Percentiles rank a stretch among this genome's conserved stretches.
Conservation (phyloP, 2,113 vertebrate species). For the Strix uralensis region DNA sequence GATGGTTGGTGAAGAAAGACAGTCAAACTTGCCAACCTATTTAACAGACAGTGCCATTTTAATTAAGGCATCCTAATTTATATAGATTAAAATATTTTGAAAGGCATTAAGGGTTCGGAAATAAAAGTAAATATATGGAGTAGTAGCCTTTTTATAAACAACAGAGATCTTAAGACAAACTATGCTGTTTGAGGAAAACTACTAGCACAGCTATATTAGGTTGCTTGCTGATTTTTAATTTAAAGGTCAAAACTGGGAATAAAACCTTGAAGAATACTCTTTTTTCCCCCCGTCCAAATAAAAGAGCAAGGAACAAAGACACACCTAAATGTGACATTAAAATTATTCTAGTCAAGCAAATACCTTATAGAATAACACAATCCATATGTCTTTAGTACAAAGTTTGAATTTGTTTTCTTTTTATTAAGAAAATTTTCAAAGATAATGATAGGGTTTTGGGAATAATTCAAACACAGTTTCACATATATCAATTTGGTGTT, state of each 20-base stretch:
- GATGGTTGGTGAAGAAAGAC: conserved; percentile 75
- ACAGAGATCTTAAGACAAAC: neutral
- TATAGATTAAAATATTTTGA: neutral
- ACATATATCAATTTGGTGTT: neutral
- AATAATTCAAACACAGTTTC: neutral
- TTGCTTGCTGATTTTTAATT: neutral
- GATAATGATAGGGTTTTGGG: neutral
- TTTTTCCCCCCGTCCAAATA: neutral
- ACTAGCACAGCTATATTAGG: neutral
- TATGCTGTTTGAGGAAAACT: neutral
- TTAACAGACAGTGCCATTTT: conserved; percentile 24
- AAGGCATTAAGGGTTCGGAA: neutral
- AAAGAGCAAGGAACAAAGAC: neutral
- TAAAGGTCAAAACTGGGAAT: neutral
- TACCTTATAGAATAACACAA: neutral
- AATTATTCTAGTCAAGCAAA: neutral
- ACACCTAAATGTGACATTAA: neutral
- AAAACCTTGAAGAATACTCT: neutral
- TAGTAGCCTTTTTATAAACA: neutral
- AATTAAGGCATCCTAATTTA: neutral
- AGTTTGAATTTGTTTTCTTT: neutral
- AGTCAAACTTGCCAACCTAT: conserved; percentile 92
- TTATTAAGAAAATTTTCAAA: neutral
- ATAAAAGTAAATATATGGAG: neutral
- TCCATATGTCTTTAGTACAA: neutral